Percentiles rank a stretch among this genome's conserved stretches.
phyloP scores from a whole-genome alignment of 2,888 invertebrate species.

The Scaptomyza cyrtandrae region DNA sequence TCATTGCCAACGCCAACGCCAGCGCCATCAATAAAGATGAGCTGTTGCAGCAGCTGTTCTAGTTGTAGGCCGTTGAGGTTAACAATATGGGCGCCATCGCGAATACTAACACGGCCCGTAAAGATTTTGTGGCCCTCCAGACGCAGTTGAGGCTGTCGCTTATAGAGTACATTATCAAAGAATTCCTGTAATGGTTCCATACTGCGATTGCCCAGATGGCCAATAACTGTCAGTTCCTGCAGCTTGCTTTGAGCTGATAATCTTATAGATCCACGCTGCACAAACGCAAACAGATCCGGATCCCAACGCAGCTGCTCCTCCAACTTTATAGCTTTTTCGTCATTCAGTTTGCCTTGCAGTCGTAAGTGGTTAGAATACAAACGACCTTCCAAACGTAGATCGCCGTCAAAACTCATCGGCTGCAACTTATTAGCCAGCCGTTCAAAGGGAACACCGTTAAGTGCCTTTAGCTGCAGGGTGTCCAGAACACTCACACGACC shows the following conservation, averaged over 20 bases:
- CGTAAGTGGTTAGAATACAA: conserved; percentile 62
- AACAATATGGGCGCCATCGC: conserved; percentile 79
- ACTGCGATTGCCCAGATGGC: conserved; percentile 70
- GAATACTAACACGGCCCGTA: conserved; percentile 76
- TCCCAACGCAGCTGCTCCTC: conserved; percentile 68
- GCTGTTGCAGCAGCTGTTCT: conserved; percentile 79
- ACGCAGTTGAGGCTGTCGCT: conserved; percentile 48
- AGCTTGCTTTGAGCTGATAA: conserved; percentile 59
- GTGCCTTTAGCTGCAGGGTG: conserved; percentile 77
- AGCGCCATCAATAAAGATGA: conserved; percentile 83
- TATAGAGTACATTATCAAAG: conserved; percentile 78
- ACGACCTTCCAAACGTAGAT: conserved; percentile 76
- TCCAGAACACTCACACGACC: conserved; percentile 72
- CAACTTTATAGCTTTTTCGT: conserved; percentile 41
- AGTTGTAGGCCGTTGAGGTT: conserved; percentile 82
- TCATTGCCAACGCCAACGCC: conserved; percentile 49
- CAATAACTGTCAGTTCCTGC: conserved; percentile 71
- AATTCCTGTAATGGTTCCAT: conserved; percentile 67
- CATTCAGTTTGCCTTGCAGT: conserved; percentile 74
- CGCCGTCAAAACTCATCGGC: conserved; percentile 61
- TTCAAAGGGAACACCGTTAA: conserved; percentile 83
- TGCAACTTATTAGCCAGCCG: conserved; percentile 83
- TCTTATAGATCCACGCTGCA: conserved; percentile 67
- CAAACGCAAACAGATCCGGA: conserved; percentile 55
- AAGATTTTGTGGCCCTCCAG: conserved; percentile 80